Evolutionary conservation across 1,140 invertebrate genomes (phyloP).

Genomic region (Solenopsis invicta): DNA sequence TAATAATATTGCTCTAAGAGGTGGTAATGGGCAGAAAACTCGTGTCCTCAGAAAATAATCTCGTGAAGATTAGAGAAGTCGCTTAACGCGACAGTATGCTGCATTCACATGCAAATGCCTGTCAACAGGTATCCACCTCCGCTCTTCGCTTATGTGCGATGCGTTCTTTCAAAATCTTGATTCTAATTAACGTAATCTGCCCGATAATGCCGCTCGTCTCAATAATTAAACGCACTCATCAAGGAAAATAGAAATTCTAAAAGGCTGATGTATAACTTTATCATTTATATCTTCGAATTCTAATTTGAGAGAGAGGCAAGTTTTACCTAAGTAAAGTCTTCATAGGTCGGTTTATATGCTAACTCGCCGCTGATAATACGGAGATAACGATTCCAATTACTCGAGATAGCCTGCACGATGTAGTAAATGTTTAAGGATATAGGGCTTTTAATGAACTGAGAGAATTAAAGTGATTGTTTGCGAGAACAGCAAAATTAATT

Average conservation of each 20-base stretch:
- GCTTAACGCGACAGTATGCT: conserved; percentile 68
- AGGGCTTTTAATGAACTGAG: conserved; percentile 15
- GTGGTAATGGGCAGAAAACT: conserved; percentile 73
- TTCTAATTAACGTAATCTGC: conserved; percentile 27
- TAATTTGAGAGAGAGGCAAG: neutral
- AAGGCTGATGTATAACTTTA: neutral
- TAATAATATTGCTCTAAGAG: conserved; percentile 62
- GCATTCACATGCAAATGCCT: conserved; percentile 82
- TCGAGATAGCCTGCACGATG: conserved; percentile 2
- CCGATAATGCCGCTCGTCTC: neutral
- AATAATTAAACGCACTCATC: neutral
- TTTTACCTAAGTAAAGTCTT: conserved; percentile 5
- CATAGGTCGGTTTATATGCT: neutral
- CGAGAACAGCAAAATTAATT: conserved; percentile 7
- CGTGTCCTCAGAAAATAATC: conserved; percentile 78
- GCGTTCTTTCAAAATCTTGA: conserved; percentile 60
- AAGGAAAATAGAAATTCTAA: neutral
- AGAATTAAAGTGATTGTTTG: conserved; percentile 17
- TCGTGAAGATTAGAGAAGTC: conserved; percentile 75
- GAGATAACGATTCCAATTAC: conserved; percentile 37
- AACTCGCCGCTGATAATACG: conserved; percentile 15
- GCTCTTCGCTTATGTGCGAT: conserved; percentile 63
- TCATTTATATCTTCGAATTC: neutral
- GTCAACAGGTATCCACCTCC: conserved; percentile 78
- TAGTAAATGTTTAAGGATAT: neutral